These are phyloP conservation scores for Heptranchias perlo DNA, from an alignment of 2,113 vertebrate genomes.

Conservation along the genomic window DNA sequence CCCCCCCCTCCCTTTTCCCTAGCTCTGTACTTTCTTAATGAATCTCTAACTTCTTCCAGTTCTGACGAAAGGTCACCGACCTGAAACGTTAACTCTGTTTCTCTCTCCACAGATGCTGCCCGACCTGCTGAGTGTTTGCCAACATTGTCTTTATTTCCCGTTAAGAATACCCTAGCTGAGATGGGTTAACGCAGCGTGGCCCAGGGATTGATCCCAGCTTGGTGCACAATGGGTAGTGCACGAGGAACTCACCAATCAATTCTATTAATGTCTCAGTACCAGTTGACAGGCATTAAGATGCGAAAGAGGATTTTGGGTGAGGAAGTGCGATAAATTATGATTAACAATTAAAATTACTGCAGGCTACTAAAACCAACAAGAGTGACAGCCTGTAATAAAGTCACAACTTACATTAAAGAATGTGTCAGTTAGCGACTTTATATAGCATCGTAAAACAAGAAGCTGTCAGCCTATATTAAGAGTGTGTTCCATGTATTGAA, in stretches of 20 bases:
- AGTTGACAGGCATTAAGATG: background rate
- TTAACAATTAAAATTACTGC: conserved; percentile 34
- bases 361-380: background rate
- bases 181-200: too few species aligned
- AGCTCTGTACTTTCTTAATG: too few species aligned
- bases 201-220: background rate
- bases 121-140: too few species aligned
- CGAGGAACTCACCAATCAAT: background rate
- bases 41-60: too few species aligned
- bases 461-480: conserved; percentile 19
- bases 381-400: conserved; percentile 28
- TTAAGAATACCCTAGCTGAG: background rate
- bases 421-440: conserved; percentile 32
- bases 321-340: conserved; percentile 4
- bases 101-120: too few species aligned
- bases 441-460: conserved; percentile 30
- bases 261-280: background rate
- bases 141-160: too few species aligned
- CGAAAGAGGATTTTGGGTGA: background rate
- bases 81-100: too few species aligned
- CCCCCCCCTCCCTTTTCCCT: too few species aligned
- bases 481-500: background rate
- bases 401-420: conserved; percentile 20
- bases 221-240: background rate
- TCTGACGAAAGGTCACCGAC: too few species aligned